Evolutionary conservation across 2,113 vertebrate species (phyloP).

Genomic region (Macrotus californicus): DNA sequence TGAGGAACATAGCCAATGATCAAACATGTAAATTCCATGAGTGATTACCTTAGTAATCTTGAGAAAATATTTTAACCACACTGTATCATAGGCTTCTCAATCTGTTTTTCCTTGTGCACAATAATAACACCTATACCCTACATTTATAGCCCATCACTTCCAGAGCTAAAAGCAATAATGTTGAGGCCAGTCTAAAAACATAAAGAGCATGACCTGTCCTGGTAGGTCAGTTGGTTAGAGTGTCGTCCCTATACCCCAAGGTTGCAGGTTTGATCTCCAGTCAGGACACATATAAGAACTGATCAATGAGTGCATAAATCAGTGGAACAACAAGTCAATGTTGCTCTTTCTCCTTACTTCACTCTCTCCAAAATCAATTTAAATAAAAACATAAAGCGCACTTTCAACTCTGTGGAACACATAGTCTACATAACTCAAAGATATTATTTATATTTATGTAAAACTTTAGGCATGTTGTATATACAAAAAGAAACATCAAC

Average conservation of each 20-base stretch:
- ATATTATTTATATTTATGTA: conserved; percentile 3
- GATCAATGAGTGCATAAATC: too few species aligned
- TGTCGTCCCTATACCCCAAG: too few species aligned
- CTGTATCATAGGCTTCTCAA: background rate
- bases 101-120: background rate
- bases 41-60: background rate
- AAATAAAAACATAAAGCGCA: background rate
- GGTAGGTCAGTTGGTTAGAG: too few species aligned
- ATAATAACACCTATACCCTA: background rate
- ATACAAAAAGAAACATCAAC: background rate
- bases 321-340: too few species aligned
- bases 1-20: background rate
- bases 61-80: conserved; percentile 9
- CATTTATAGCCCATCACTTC: background rate
- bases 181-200: background rate
- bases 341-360: too few species aligned
- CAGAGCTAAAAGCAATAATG: background rate
- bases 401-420: background rate
- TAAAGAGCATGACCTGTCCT: background rate
- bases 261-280: too few species aligned
- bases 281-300: too few species aligned
- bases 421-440: background rate
- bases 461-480: background rate
- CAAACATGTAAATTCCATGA: background rate
- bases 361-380: too few species aligned